These are phyloP conservation scores for Brachirus orientalis DNA, from an alignment of 2,113 vertebrate species.

Conservation along the genomic window DNA sequence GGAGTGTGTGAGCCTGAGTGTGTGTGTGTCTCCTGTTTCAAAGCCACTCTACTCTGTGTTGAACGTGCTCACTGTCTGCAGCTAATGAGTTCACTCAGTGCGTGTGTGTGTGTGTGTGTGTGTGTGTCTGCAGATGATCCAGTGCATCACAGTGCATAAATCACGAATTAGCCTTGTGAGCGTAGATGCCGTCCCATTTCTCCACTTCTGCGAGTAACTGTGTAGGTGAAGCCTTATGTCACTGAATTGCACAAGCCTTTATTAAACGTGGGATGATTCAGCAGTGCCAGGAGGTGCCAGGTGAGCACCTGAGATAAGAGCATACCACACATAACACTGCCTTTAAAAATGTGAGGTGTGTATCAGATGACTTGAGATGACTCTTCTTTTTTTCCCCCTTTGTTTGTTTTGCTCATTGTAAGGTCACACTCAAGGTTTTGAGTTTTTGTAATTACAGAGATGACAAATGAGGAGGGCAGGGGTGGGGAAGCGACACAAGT, in stretches of 20 bases:
- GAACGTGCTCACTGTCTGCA: constrained; percentile 20
- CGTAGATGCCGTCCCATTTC: constrained; percentile 55
- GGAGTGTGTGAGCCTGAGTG: constrained; percentile 2
- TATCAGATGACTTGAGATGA: neutral
- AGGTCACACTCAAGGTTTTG: neutral
- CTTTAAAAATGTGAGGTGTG: constrained; percentile 14
- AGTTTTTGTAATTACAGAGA: constrained; percentile 2
- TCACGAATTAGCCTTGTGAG: constrained; percentile 72
- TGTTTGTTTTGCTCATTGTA: too few relatives aligned
- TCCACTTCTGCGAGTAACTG: constrained; percentile 28
- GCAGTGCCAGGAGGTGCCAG: constrained; percentile 53
- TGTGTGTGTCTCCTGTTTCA: constrained; percentile 18
- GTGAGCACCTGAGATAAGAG: constrained; percentile 46
- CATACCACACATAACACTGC: constrained; percentile 20
- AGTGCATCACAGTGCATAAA: constrained; percentile 33
- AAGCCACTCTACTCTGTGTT: constrained; percentile 22
- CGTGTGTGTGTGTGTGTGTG: constrained; percentile 1
- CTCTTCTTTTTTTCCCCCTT: too few relatives aligned
- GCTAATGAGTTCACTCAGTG: constrained; percentile 49
- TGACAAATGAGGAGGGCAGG: neutral
- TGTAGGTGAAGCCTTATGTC: constrained; percentile 47
- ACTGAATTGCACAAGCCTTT: constrained; percentile 40
- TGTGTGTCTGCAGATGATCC: constrained; percentile 33
- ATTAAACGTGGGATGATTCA: constrained; percentile 43
- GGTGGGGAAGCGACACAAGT: neutral